Conservation (phyloP, 2,888 invertebrate genomes). For the Dolichopus griseipennis region DNA sequence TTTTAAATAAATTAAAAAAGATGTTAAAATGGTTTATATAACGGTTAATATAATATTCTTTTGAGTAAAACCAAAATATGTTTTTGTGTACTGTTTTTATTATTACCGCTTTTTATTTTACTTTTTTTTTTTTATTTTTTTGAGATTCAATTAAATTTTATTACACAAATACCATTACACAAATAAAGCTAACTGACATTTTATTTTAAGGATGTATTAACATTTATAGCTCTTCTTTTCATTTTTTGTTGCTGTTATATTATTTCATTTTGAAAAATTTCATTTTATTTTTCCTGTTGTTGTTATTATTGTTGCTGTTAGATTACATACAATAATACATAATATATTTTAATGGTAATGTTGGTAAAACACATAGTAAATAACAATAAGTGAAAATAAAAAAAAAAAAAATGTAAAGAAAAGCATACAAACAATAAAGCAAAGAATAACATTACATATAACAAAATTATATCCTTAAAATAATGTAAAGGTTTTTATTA, state of each 20-base stretch:
- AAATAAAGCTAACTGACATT: not conserved
- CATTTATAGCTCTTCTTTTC: not conserved
- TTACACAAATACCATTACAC: not conserved
- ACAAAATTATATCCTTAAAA: not conserved
- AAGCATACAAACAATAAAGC: not conserved
- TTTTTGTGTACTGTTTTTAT: not conserved
- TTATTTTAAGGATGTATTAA: not conserved
- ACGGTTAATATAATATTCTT: no score
- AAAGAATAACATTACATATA: not conserved
- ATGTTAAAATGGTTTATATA: no score
- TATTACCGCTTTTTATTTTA: not conserved
- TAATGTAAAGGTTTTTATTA: not conserved
- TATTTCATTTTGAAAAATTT: no score
- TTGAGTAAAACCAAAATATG: no score
- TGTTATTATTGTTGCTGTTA: no score
- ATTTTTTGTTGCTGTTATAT: no score
- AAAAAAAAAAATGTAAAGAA: not conserved
- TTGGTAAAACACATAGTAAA: no score
- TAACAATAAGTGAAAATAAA: no score
- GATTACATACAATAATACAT: no score
- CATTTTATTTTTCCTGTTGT: no score
- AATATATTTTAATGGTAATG: no score
- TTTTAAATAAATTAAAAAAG: no score
- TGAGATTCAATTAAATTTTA: slow-evolving; percentile 2
- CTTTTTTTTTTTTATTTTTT: not conserved